Conservation (phyloP, 53 echinoderm and acorn worm genomes). For the Stichopus horrens region DNA sequence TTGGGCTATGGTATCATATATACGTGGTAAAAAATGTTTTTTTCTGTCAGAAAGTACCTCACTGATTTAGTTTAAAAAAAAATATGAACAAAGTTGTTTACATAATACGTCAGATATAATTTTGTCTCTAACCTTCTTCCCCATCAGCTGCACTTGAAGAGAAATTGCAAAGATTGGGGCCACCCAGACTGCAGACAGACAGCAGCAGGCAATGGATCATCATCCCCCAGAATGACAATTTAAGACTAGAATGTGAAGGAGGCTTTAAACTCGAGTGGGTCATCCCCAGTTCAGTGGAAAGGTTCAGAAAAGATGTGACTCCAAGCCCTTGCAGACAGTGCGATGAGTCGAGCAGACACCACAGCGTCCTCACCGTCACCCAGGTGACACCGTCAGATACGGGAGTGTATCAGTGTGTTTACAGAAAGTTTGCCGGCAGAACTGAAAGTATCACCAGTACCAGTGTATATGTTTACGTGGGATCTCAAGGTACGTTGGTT, state of each 20-base stretch:
- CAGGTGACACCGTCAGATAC: slow-evolving; percentile 59
- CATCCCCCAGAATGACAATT: slow-evolving; percentile 41
- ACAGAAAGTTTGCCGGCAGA: slow-evolving; percentile 70
- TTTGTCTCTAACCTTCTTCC: too few species aligned
- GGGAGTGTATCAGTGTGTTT: slow-evolving; percentile 71
- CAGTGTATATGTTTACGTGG: slow-evolving; percentile 62
- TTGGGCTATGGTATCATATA: too few species aligned
- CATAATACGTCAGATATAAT: too few species aligned
- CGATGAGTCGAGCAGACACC: slow-evolving; percentile 44
- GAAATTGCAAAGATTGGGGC: slow-evolving; percentile 15
- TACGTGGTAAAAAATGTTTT: too few species aligned
- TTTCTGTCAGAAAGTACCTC: too few species aligned
- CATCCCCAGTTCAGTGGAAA: slow-evolving; percentile 63
- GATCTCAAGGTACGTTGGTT: slow-evolving; percentile 19
- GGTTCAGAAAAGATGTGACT: slow-evolving; percentile 48
- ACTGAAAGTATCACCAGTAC: slow-evolving; percentile 63
- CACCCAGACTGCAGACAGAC: slow-evolving; percentile 19
- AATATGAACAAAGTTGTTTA: too few species aligned
- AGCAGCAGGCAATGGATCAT: not conserved
- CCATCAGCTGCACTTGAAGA: not conserved
- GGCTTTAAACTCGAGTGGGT: slow-evolving; percentile 74
- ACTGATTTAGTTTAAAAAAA: too few species aligned
- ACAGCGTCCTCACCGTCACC: slow-evolving; percentile 48
- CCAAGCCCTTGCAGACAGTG: slow-evolving; percentile 47
- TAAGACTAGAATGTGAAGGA: slow-evolving; percentile 63